These are phyloP conservation scores for Neodon shergylaensis DNA, from an alignment of 2,113 vertebrate genomes.

Conservation along the genomic window DNA sequence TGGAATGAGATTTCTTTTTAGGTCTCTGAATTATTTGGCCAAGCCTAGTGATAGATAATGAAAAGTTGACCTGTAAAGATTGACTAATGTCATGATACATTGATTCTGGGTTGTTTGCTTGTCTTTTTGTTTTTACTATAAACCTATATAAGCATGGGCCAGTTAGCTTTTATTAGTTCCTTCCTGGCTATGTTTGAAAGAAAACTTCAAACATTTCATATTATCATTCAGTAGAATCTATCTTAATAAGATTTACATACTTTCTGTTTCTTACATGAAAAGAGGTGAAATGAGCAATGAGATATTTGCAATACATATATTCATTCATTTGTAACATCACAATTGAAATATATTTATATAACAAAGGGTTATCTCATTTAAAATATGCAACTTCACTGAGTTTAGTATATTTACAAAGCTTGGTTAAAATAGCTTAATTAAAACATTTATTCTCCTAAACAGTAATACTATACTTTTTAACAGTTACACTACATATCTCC, in stretches of 20 bases:
- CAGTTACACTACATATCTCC: background rate
- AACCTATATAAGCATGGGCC: background rate
- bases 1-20: background rate
- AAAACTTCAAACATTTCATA: background rate
- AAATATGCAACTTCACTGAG: background rate
- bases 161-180: background rate
- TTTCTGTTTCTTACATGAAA: conserved; percentile 1
- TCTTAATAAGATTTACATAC: background rate
- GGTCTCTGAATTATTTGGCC: background rate
- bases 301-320: background rate
- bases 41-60: background rate
- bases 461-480: background rate
- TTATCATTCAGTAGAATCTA: background rate
- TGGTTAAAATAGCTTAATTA: background rate
- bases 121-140: background rate
- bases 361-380: background rate
- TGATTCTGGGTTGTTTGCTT: background rate
- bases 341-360: background rate
- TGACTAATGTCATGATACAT: background rate
- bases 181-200: background rate
- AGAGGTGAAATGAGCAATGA: background rate
- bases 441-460: background rate
- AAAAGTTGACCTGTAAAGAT: background rate
- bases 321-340: background rate
- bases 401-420: background rate